Evolutionary conservation across 2,888 invertebrate genomes (phyloP).

Genomic region (Agonopterix heracliana): DNA sequence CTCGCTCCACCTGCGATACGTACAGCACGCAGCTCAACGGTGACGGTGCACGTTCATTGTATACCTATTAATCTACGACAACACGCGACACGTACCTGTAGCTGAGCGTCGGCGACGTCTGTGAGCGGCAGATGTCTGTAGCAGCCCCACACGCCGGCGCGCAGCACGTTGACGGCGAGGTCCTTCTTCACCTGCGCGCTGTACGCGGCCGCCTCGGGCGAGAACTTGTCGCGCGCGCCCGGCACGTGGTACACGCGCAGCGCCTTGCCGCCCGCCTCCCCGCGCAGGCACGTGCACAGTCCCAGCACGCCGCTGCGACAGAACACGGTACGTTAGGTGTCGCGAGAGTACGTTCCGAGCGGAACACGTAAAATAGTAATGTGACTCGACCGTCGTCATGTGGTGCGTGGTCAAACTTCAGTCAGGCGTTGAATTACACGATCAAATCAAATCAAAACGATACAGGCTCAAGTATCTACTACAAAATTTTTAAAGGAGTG

Average conservation of each 20-base stretch:
- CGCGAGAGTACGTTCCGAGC: too few relatives aligned
- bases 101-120: conserved; percentile 42
- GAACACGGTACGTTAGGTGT: background rate
- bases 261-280: conserved; percentile 88
- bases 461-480: too few relatives aligned
- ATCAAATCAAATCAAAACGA: too few relatives aligned
- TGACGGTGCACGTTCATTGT: too few relatives aligned
- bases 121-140: conserved; percentile 87
- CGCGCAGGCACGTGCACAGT: conserved; percentile 91
- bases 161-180: conserved; percentile 89
- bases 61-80: too few relatives aligned
- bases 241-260: conserved; percentile 85
- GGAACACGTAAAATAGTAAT: too few relatives aligned
- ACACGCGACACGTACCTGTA: conserved; percentile 59
- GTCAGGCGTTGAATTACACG: too few relatives aligned
- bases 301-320: conserved; percentile 86
- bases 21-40: too few relatives aligned
- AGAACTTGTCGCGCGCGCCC: conserved; percentile 78
- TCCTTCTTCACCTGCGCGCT: conserved; percentile 82
- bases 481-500: too few relatives aligned
- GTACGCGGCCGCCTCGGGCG: conserved; percentile 75
- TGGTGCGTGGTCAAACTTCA: too few relatives aligned
- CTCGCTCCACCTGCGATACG: conserved; percentile 20
- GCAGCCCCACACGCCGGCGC: conserved; percentile 89
- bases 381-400: too few relatives aligned